phyloP scores from a whole-genome alignment of 2,797 vertebrate species.

The Eremophila alpestris region DNA sequence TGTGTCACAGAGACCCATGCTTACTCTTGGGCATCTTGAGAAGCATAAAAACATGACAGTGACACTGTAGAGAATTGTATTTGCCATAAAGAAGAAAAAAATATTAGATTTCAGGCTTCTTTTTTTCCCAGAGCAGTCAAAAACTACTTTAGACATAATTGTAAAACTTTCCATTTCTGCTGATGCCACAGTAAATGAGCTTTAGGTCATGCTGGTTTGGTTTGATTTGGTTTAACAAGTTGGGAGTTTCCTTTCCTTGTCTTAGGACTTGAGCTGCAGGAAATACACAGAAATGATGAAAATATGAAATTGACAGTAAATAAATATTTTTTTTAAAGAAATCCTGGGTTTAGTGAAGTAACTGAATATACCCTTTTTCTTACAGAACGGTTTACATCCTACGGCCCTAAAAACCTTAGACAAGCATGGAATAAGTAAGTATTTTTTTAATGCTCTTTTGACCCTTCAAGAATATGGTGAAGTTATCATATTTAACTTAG shows the following conservation, averaged over 20 bases:
- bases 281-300: neutral
- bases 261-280: neutral
- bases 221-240: neutral
- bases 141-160: neutral
- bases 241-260: neutral
- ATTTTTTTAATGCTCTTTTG: neutral
- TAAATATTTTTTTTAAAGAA: neutral
- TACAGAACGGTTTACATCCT: constrained; percentile 92
- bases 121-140: neutral
- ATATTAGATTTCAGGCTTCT: neutral
- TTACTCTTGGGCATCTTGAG: neutral
- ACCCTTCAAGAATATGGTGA: neutral
- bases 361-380: constrained; percentile 38
- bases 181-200: neutral
- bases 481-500: neutral
- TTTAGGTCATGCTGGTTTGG: neutral
- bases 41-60: neutral
- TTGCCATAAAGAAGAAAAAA: neutral
- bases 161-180: neutral
- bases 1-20: neutral
- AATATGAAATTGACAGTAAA: neutral
- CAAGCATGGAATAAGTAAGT: constrained; percentile 99
- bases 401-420: constrained; percentile 93
- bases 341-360: neutral
- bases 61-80: neutral